These are phyloP conservation scores for Hofmannophila pseudospretella DNA, from an alignment of 2,888 invertebrate genomes.

Conservation along the genomic window DNA sequence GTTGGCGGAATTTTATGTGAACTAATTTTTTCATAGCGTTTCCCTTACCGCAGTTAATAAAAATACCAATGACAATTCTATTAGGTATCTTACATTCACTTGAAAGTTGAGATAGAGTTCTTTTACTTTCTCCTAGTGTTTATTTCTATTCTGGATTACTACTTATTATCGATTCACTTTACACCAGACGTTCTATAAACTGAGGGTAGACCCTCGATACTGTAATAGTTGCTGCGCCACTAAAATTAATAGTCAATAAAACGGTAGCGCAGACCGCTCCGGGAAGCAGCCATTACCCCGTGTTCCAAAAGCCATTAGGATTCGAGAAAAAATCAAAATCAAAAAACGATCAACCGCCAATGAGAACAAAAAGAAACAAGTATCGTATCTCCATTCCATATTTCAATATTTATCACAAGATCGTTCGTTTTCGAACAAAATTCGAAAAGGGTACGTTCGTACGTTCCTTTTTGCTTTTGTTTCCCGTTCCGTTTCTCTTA, in stretches of 20 bases:
- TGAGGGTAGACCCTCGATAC: no score
- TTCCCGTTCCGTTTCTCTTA: slow-evolving; percentile 46
- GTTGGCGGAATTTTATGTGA: no score
- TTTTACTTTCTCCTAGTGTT: no score
- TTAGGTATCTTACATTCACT: no score
- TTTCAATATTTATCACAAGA: slow-evolving; percentile 75
- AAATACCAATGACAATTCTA: no score
- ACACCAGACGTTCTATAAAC: no score
- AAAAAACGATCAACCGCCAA: slow-evolving; percentile 15
- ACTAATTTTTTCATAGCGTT: no score
- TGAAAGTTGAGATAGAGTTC: no score
- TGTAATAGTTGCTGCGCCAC: slow-evolving; percentile 13
- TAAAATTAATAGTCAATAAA: slow-evolving; percentile 64
- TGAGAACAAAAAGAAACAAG: slow-evolving; percentile 39
- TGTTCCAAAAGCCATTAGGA: slow-evolving; percentile 54
- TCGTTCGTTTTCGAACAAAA: slow-evolving; percentile 72
- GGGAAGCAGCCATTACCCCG: slow-evolving; percentile 49
- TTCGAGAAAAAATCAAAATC: slow-evolving; percentile 34
- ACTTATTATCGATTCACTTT: no score
- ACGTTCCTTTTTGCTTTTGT: slow-evolving; percentile 28
- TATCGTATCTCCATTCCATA: slow-evolving; percentile 69
- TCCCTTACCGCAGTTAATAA: no score
- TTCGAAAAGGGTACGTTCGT: slow-evolving; percentile 51
- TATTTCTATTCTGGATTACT: no score
- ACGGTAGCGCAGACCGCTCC: slow-evolving; percentile 54